phyloP scores from a whole-genome alignment of 2,797 vertebrate genomes.

The Esox lucius region DNA sequence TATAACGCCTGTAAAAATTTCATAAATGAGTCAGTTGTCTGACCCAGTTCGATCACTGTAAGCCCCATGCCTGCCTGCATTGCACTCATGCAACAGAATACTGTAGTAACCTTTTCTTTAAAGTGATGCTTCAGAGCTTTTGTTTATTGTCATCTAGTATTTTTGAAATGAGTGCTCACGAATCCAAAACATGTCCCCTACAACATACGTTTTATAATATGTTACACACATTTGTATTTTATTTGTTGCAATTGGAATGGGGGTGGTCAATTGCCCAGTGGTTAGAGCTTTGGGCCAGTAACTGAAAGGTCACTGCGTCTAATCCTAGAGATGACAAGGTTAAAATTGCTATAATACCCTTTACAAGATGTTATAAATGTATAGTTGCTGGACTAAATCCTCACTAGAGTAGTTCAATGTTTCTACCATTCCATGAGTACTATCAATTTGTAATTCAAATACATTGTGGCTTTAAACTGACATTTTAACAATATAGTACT shows the following conservation, averaged over 20 bases:
- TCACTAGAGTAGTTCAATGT: background rate
- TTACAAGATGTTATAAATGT: too few species aligned
- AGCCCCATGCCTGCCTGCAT: conserved; percentile 5
- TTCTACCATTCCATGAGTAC: background rate
- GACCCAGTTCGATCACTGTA: conserved; percentile 2
- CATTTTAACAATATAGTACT: background rate
- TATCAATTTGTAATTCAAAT: background rate
- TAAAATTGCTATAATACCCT: background rate
- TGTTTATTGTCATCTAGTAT: too few species aligned
- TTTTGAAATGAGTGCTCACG: too few species aligned
- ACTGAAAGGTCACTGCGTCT: too few species aligned
- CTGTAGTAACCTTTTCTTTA: background rate
- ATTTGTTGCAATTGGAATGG: too few species aligned
- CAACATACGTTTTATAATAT: too few species aligned
- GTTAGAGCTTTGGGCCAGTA: too few species aligned
- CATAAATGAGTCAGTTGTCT: conserved; percentile 11
- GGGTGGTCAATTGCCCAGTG: too few species aligned
- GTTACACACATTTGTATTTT: too few species aligned
- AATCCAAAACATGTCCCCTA: too few species aligned
- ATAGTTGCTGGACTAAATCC: too few species aligned
- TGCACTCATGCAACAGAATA: conserved; percentile 3
- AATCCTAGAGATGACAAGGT: too few species aligned
- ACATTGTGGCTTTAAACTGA: background rate
- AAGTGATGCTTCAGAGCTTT: background rate
- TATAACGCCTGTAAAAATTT: conserved; percentile 4